Base-by-base conservation (phyloP, 2,888 invertebrate species). In the Drosophila mimetica region DNA sequence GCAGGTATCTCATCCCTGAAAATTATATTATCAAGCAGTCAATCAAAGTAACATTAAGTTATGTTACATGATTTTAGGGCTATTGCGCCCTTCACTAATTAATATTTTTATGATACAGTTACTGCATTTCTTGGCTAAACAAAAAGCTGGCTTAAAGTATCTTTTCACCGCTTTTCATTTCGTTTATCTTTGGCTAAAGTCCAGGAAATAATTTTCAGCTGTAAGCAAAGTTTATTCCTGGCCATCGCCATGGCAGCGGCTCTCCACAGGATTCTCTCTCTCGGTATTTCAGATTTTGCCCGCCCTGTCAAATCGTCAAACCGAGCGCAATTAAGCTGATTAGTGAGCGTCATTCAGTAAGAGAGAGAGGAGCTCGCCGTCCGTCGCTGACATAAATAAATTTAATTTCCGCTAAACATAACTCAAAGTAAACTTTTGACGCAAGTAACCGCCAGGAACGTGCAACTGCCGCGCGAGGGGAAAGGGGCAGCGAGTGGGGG, bases 401-500 rank as follows among this genome's bases (percentile, higher is more conserved):
- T 75, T 71, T 67, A 75, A 71, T 75, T 75, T 75, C 58, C 75
- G 55, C 69, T 57, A 61, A 74, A 73, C 61, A 74, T 69, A 69
- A 61, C 57, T 74, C 74, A 73, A 69, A 69, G 69, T 36, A 74
- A 61, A 74, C 69, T 74, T 59, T 57, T 57, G 48, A 52, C 36
- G 51, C 51, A 55, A 34, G 55, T 48, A 54, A 66, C 59, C 51
- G 69, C 36, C 65, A 67, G 57, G 57, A 55, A 55, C 69, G 41
- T 47, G 52, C 60, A 32, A 36, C 28, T 36, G 58, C 20, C 48
- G 18, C 13, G 16, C 36, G 28, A 20, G 16, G 14, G 25, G n/a
- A 47, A 16, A 5, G 32, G 3, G 14, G 22, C 0, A 14, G 9
- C 0, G 11, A 5, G 2, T 4, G 4, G 18, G 9, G 16, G 20